These are phyloP conservation scores for Anomalospiza imberbis DNA, from an alignment of 2,797 vertebrate species.

Conservation along the genomic window DNA sequence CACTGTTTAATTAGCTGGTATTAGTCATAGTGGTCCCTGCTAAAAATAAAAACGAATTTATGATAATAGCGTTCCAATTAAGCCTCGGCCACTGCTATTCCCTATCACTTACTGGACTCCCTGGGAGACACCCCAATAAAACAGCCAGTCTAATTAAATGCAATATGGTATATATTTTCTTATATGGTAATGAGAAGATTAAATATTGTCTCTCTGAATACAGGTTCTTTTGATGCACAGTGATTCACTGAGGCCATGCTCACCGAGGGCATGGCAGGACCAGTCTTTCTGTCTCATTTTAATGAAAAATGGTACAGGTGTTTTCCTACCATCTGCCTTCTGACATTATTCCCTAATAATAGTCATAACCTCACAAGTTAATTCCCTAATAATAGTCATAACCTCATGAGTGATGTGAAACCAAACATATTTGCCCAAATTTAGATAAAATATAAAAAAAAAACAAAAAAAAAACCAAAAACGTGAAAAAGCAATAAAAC, in stretches of 20 bases:
- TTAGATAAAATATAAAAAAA: background rate
- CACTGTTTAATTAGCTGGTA: constrained; percentile 24
- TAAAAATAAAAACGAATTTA: constrained; percentile 34
- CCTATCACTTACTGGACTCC: background rate
- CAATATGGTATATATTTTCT: background rate
- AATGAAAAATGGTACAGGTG: background rate
- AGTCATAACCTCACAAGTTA: background rate
- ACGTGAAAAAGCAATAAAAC: background rate
- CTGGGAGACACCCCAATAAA: background rate
- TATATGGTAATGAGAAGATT: background rate
- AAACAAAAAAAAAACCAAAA: too few species aligned
- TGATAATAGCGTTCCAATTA: background rate
- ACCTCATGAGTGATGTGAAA: background rate
- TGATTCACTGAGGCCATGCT: background rate
- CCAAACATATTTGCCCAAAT: background rate
- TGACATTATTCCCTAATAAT: background rate
- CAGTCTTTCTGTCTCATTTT: background rate
- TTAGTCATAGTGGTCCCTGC: background rate
- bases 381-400: background rate
- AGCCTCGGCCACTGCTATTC: background rate
- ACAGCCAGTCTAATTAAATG: background rate
- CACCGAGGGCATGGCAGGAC: background rate
- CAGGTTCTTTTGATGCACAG: background rate
- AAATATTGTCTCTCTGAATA: background rate
- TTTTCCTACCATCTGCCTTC: background rate